Evolutionary conservation across 1,140 invertebrate genomes (phyloP).

Genomic region (Phymorhynchus buccinoides): DNA sequence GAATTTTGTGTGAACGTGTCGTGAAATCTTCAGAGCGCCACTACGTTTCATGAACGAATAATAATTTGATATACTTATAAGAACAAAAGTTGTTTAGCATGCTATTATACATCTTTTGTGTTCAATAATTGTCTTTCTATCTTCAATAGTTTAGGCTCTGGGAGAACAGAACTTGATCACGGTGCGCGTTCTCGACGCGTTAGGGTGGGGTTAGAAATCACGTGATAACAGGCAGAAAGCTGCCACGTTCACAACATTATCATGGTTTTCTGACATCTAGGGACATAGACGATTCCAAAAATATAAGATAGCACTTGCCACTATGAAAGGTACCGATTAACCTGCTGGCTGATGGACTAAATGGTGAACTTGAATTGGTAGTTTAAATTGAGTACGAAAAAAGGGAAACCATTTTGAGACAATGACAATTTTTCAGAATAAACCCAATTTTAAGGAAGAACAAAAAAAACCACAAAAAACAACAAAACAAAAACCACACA

Average conservation of each 20-base stretch:
- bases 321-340: background rate
- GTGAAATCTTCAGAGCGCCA: background rate
- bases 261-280: background rate
- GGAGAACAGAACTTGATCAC: background rate
- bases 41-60: constrained; percentile 4
- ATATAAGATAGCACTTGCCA: background rate
- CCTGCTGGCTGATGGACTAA: constrained; percentile 4
- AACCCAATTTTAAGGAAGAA: too few relatives aligned
- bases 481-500: too few relatives aligned
- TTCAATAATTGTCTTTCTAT: background rate
- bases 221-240: background rate
- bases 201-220: constrained; percentile 7
- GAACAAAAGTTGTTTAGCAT: constrained; percentile 12
- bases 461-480: too few relatives aligned
- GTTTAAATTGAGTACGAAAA: too few relatives aligned
- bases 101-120: background rate
- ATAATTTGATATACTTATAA: constrained; percentile 8
- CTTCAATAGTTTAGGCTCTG: background rate
- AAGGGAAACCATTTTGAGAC: too few relatives aligned
- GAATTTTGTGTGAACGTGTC: background rate
- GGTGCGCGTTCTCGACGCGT: background rate
- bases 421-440: too few relatives aligned
- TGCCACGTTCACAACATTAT: constrained; percentile 1
- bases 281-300: background rate
- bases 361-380: too few relatives aligned